phyloP scores from a whole-genome alignment of 2,888 invertebrate genomes.

The Agrotis ipsilon region DNA sequence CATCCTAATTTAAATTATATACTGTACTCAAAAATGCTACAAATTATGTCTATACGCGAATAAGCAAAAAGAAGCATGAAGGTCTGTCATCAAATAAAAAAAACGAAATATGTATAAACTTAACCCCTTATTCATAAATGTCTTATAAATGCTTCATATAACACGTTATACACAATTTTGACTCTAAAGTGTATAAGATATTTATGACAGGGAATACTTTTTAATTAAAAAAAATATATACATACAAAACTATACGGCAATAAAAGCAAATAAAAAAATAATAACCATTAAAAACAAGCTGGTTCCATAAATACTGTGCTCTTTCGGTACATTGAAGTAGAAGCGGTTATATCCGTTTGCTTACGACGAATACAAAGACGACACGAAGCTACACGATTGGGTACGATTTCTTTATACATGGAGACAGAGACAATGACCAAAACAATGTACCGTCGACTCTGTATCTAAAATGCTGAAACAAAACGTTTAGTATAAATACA shows the following conservation, averaged over 20 bases:
- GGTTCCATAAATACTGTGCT: constrained; percentile 80
- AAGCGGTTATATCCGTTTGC: constrained; percentile 11
- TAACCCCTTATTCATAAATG: constrained; percentile 52
- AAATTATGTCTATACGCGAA: background rate
- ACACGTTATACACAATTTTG: constrained; percentile 8
- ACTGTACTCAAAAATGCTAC: background rate
- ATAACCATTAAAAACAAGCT: constrained; percentile 58
- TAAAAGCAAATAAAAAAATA: constrained; percentile 46
- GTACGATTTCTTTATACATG: background rate
- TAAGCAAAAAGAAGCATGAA: background rate
- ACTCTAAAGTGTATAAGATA: background rate
- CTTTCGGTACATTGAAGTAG: constrained; percentile 66
- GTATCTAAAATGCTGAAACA: constrained; percentile 49
- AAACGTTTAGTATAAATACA: constrained; percentile 31
- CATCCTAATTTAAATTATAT: background rate
- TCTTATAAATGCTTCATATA: constrained; percentile 15
- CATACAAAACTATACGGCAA: constrained; percentile 36
- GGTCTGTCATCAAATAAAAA: constrained; percentile 22
- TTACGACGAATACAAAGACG: constrained; percentile 9
- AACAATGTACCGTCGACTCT: background rate
- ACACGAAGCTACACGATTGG: constrained; percentile 55
- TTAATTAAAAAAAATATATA: constrained; percentile 62
- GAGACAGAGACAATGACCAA: constrained; percentile 7
- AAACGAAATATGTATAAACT: constrained; percentile 54
- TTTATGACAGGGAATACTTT: constrained; percentile 49